Evolutionary conservation across 2,113 vertebrate genomes (phyloP).

Genomic region (Indicator indicator): DNA sequence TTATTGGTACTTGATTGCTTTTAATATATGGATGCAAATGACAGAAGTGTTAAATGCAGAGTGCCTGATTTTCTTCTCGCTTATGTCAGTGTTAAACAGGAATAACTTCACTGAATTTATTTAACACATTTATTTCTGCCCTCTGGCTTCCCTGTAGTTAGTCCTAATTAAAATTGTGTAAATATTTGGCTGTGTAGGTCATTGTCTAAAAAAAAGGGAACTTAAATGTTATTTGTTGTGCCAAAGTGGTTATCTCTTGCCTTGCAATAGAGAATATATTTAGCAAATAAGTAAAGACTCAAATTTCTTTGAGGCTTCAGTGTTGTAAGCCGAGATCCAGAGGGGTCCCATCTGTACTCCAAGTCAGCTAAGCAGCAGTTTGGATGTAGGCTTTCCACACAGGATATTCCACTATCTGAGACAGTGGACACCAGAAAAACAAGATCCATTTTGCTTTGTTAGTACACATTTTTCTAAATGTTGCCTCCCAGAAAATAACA

Average conservation of each 20-base stretch:
- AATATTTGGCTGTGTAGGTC: background rate
- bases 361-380: background rate
- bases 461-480: background rate
- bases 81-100: background rate
- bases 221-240: background rate
- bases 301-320: background rate
- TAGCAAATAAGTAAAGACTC: background rate
- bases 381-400: background rate
- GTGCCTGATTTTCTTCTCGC: background rate
- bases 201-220: background rate
- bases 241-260: background rate
- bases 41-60: background rate
- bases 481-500: background rate
- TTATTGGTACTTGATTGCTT: background rate
- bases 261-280: background rate
- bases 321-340: background rate
- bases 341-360: background rate
- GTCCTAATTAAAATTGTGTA: background rate
- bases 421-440: background rate
- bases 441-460: background rate
- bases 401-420: background rate
- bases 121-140: background rate
- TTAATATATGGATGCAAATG: background rate
- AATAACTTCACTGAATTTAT: slow-evolving; percentile 1
- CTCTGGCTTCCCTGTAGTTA: background rate